Base-by-base conservation (phyloP, 2,113 vertebrate species). In the Boleophthalmus pectinirostris region DNA sequence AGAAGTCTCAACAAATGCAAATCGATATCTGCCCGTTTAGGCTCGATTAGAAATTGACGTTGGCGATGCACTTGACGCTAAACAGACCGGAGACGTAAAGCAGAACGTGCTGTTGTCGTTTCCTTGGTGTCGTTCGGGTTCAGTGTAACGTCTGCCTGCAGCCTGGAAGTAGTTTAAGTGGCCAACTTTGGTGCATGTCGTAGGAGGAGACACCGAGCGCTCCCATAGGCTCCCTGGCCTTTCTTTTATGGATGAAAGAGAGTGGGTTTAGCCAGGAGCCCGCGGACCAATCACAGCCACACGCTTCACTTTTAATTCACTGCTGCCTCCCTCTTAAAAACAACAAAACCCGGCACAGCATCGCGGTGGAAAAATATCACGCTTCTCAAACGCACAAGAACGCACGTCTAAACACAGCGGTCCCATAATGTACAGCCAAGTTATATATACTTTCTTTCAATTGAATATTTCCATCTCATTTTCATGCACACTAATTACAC, bases 161-260 rank as follows among this genome's bases (percentile, higher is more conserved):
- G 90, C 83, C 75, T 94, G 92, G 90, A 94, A 95, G 94, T 95
- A 95, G 94, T 91, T 93, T 90, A 92, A 93, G 93, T 90, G 89
- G 80, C 82, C 89, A 91, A 93, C 90, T 94, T 95, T 94, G 81
- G 90, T 87, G 88, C 88, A 87, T 84, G 82, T 90, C 88, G 91
- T 85, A 92, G 94, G 93, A 87, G 89, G 93, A 89, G 92, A 89
- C 88, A 89, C 80, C 68, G 88, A 58, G 91, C 66, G 85, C 92
- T 88, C 89, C 93, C 95, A 96, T 95, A 95, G 96, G 96, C 93
- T 95, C 90, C 38, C 82, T 80, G 64, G 77, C 85, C 91, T 89
- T 91, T 94, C 96, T 95, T 96, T 96, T 95, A 96, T 96, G 94
- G 93, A 89, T 91, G 93, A 91, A 89, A 92, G 87, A 88, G 90